Conservation (phyloP, 1,140 invertebrate species). For the Aporrectodea caliginosa region DNA sequence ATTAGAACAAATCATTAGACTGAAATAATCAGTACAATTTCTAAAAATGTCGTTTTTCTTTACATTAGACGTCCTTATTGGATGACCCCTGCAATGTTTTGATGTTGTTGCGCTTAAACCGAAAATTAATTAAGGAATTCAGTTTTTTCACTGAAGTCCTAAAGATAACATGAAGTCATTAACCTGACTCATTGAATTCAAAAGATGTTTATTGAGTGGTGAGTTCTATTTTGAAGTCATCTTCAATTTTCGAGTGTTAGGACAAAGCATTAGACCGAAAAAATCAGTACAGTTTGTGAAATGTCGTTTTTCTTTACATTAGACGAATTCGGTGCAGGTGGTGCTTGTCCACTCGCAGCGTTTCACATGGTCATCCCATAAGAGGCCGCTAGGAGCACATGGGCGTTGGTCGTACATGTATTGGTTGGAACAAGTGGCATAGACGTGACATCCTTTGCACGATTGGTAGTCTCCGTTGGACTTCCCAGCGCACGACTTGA, state of each 20-base stretch:
- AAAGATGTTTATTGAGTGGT: neutral
- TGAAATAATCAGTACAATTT: no score
- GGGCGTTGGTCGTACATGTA: slow-evolving; percentile 30
- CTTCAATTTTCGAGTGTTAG: no score
- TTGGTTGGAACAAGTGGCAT: slow-evolving; percentile 33
- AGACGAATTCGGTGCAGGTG: neutral
- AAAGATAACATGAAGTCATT: neutral
- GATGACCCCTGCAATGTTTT: no score
- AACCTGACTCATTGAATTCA: neutral
- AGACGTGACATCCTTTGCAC: slow-evolving; percentile 34
- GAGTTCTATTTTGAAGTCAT: neutral
- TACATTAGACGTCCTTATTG: no score
- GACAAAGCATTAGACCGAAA: no score
- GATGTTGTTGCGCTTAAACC: no score
- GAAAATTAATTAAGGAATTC: no score
- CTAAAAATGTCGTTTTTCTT: no score
- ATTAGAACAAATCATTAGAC: no score
- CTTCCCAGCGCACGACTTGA: slow-evolving; percentile 69
- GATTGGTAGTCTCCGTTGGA: slow-evolving; percentile 42
- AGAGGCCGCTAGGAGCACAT: neutral
- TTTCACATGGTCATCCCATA: neutral
- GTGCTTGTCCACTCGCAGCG: neutral
- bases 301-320: neutral
- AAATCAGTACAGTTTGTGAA: neutral
- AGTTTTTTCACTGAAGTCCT: neutral